Evolutionary conservation across 2,888 invertebrate species (phyloP), one percentile per base, ranked within the genome.

Genomic region (Hypomecis atomaria): DNA sequence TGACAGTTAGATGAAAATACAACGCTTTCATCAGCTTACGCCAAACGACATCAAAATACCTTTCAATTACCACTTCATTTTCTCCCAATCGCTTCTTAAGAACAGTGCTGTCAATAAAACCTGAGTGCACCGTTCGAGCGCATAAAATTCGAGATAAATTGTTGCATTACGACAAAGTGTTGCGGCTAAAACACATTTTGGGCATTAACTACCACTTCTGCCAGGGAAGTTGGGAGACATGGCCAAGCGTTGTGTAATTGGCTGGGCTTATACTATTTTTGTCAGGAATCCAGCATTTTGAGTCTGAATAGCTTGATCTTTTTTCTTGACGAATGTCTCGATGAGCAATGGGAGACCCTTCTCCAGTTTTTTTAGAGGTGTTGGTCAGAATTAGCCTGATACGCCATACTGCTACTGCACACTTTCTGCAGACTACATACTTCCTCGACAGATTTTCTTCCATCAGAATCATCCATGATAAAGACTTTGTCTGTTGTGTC

Each of bases 171-270:
- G 10, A 47, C 52, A 45, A 11, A 48, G 45, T 57, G 42, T 44
- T 33, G 55, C 33, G 23, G 34, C 40, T 43, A 49, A 59, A 34
- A 52, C 13, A 53, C 59, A 23, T 50, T 59, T 55, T 50, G 55
- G 55, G 43, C 49, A 49, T 55, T 55, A 47, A 50, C 23, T 59
- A 6, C 59, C 42, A 49, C 61, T 49, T 49, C 42, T 49, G 61
- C 37, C 45, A 58, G 37, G 44, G 50, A 44, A 33, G 49, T n/a
- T 45, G 8, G 37, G 49, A 50, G 40, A 56, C 45, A 36, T 36
- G 23, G 59, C 63, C 58, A 59, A 54, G 23, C 34, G 59, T 59
- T 59, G 40, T 55, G 50, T 11, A 55, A 65, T 48, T 33, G 42
- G 23, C 60, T 33, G 50, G 38, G 38, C 13, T 38, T 40, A 40